Percentiles rank a stretch among this genome's conserved stretches.
These are phyloP conservation scores for Atrina japonica DNA, from an alignment of 2,888 invertebrate species.

Conservation along the genomic window DNA sequence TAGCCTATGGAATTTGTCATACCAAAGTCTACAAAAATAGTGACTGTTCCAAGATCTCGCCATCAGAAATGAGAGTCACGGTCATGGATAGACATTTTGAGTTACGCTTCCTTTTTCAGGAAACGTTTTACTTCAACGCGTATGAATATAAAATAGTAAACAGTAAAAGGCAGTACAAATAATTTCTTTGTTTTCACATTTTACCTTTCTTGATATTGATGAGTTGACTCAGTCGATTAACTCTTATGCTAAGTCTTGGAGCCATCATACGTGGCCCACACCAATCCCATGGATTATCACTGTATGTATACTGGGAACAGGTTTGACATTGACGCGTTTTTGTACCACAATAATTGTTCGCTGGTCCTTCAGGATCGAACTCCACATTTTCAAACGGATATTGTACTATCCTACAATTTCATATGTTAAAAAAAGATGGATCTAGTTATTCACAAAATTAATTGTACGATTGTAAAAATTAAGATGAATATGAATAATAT, in stretches of 20 bases:
- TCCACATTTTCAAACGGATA: constrained; percentile 49
- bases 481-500: no score
- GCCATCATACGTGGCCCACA: constrained; percentile 57
- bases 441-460: background rate
- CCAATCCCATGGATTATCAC: constrained; percentile 56
- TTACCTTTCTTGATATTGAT: constrained; percentile 1
- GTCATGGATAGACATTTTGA: no score
- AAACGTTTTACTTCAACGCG: no score
- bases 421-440: background rate
- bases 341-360: constrained; percentile 48
- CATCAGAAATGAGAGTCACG: no score
- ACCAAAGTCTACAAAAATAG: no score
- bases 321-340: constrained; percentile 48
- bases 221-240: constrained; percentile 42
- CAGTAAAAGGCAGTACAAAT: background rate
- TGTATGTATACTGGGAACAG: constrained; percentile 37
- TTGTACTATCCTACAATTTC: constrained; percentile 47
- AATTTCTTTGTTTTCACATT: background rate
- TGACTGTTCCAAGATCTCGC: no score
- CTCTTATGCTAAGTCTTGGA: constrained; percentile 50
- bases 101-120: no score
- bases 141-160: no score
- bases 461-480: no score
- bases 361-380: constrained; percentile 52
- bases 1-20: no score